Evolutionary conservation across 2,113 vertebrate genomes (phyloP).

Genomic region (Muntiacus muntjak): DNA sequence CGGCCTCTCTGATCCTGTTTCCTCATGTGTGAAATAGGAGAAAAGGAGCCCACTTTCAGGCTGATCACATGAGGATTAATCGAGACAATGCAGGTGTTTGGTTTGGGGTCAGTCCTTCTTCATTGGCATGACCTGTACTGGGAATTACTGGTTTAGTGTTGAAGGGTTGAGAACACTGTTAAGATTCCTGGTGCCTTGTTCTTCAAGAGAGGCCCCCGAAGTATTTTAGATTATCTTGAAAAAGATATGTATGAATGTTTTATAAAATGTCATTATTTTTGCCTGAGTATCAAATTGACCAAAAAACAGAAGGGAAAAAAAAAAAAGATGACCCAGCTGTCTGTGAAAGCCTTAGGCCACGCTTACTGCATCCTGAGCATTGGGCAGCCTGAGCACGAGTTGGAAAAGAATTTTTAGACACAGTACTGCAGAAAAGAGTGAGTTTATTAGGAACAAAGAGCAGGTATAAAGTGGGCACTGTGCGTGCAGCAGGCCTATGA

Average conservation of each 20-base stretch:
- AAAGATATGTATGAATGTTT: not conserved
- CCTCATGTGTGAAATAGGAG: not conserved
- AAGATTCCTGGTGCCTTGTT: not conserved
- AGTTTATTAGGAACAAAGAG: not conserved
- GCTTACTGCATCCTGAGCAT: accelerated
- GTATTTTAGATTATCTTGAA: not conserved
- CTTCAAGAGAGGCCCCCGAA: not conserved
- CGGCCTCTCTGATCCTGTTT: not conserved
- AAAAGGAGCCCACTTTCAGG: not conserved
- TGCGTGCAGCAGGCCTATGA: accelerated
- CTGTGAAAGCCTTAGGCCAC: accelerated
- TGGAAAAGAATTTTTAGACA: not conserved
- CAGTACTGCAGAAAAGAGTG: not conserved
- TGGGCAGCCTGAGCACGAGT: not conserved
- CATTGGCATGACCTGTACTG: accelerated
- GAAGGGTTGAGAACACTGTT: not conserved
- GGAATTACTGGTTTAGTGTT: not conserved
- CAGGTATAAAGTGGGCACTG: not conserved
- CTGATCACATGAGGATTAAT: not conserved
- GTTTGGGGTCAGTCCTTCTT: not conserved
- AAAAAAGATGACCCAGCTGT: accelerated
- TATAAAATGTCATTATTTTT: not conserved
- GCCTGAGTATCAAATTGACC: not conserved
- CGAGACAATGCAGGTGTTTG: not conserved
- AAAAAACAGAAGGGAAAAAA: too few species aligned